Evolutionary conservation across 2,113 vertebrate species (phyloP), one percentile per base, ranked within the genome.

Genomic region (Gracilinanus agilis): DNA sequence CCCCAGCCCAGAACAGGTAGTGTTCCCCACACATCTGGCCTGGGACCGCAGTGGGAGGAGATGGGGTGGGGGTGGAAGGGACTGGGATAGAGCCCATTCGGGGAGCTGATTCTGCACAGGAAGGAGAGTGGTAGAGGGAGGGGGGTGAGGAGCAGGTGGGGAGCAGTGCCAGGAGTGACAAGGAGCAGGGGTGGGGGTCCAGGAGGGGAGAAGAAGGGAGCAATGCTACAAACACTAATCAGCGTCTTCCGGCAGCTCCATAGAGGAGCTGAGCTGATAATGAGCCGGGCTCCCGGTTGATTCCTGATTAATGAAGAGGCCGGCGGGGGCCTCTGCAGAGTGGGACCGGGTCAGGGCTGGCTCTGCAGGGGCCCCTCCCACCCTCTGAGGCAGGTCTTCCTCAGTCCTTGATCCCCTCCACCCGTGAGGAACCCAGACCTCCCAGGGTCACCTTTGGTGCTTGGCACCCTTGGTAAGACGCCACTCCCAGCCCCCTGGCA

Each of bases 281-380:
- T 97, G 97, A 98, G 97, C 97, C 96, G 97, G 96, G 97, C 96
- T 98, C 96, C 16, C 96, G 96, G 97, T 95, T 97, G 97, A 98
- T 97, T 97, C 96, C 95, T 97, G 97, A 97, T 98, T 98, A 98
- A 98, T 97, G 97, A 98, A 98, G 97, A 97, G 96, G 97, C 96
- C 95, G 95, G 94, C 3, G 97, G 97, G 95, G 89, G 89, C 89
- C 89, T 90, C 96, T 95, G 95, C 97, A 89, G 96, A 97, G 97
- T 90, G 97, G 96, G 97, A 54, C 94, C 6, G 54, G 95, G 95
- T 94, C 95, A 96, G 95, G 96, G 94, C 19, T 2, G 27, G 95
- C 88, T 94, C 96, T 96, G 89, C 6, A 0, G 83, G 91, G 92
- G 90, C 96, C 91, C 67, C 91, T 83, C 92, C 93, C 61, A 34